Evolutionary conservation across 2,797 vertebrate genomes (phyloP).

Genomic region (Holocentrus rufus): DNA sequence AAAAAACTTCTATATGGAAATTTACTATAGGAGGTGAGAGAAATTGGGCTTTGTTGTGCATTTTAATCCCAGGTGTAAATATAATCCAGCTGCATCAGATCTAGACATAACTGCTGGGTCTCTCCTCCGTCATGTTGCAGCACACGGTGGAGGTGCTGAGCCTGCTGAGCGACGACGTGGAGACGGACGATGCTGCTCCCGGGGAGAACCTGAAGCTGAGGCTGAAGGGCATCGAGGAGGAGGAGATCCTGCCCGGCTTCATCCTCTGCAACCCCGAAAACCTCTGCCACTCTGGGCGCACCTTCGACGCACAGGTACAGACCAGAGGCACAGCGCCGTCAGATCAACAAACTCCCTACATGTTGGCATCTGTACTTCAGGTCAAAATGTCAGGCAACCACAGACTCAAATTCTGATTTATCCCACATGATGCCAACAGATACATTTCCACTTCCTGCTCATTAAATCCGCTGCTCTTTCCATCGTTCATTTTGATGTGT

Average conservation of each 20-base stretch:
- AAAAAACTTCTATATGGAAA: too few relatives aligned
- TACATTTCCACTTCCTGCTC: not conserved
- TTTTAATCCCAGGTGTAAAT: too few relatives aligned
- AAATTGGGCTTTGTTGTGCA: too few relatives aligned
- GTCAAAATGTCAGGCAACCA: too few relatives aligned
- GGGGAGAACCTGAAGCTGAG: slow-evolving; percentile 98
- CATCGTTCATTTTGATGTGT: not conserved
- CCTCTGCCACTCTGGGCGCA: slow-evolving; percentile 97
- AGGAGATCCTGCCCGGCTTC: slow-evolving; percentile 98
- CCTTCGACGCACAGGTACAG: slow-evolving; percentile 95
- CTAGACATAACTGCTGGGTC: not conserved
- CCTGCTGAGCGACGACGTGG: slow-evolving; percentile 96
- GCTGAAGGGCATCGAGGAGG: slow-evolving; percentile 98
- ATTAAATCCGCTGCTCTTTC: not conserved
- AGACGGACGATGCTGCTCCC: slow-evolving; percentile 92
- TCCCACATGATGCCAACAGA: slow-evolving; percentile 7
- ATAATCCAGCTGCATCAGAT: too few relatives aligned
- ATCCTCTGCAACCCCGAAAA: slow-evolving; percentile 97
- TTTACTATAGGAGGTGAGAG: too few relatives aligned
- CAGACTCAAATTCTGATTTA: not conserved
- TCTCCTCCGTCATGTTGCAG: slow-evolving; percentile 69
- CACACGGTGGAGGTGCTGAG: slow-evolving; percentile 98
- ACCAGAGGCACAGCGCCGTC: not conserved
- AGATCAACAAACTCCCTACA: accelerated
- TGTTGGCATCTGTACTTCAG: too few relatives aligned